These are phyloP conservation scores for Clarias pachynema DNA, from an alignment of 2,797 vertebrate species.

Conservation along the genomic window DNA sequence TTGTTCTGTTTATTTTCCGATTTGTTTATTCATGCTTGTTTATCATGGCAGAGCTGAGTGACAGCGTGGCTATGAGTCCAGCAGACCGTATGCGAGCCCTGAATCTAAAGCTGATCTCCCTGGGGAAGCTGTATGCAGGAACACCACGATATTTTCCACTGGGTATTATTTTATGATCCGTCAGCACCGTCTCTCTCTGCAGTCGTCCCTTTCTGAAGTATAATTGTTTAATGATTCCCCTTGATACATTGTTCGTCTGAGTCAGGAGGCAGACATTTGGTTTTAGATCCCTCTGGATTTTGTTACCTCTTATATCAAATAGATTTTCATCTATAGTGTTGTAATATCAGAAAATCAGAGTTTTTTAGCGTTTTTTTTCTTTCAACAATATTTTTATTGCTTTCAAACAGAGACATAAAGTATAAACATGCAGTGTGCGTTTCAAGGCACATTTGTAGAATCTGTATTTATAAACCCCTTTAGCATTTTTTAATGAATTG, in stretches of 20 bases:
- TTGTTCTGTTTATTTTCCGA: too few relatives aligned
- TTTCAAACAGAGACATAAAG: too few relatives aligned
- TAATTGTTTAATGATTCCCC: conserved; percentile 58
- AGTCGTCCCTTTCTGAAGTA: conserved; percentile 50
- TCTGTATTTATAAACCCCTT: too few relatives aligned
- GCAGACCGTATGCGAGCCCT: conserved; percentile 90
- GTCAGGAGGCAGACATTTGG: conserved; percentile 50
- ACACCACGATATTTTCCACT: conserved; percentile 95
- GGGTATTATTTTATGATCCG: conserved; percentile 72
- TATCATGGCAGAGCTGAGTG: conserved; percentile 81
- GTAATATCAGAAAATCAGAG: not conserved
- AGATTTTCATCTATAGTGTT: not conserved
- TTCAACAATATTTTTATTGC: too few relatives aligned
- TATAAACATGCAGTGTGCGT: too few relatives aligned
- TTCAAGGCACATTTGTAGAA: too few relatives aligned
- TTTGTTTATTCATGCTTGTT: conserved; percentile 10
- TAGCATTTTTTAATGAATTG: too few relatives aligned
- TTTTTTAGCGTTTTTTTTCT: too few relatives aligned
- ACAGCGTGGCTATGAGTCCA: conserved; percentile 84
- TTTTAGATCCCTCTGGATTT: conserved; percentile 31
- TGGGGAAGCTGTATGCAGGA: conserved; percentile 92
- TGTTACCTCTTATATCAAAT: not conserved
- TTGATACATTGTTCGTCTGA: conserved; percentile 48
- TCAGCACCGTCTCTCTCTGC: conserved; percentile 42
- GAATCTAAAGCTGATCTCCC: conserved; percentile 89